These are phyloP conservation scores for Aselliscus stoliczkanus DNA, from an alignment of 2,797 vertebrate genomes.

Conservation along the genomic window DNA sequence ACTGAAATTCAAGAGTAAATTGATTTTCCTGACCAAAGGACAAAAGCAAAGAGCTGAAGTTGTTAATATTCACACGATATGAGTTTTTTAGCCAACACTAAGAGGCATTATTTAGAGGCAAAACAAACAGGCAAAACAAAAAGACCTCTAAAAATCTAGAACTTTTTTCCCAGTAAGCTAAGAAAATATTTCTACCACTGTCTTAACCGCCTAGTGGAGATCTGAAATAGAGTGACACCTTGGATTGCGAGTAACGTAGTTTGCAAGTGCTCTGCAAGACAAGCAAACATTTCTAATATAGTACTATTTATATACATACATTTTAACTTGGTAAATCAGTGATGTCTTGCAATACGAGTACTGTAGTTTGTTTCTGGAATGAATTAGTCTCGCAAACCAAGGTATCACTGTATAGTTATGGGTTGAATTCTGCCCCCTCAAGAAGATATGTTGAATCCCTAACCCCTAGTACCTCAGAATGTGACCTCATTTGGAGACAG, in stretches of 20 bases:
- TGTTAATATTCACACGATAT: neutral
- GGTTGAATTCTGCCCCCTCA: neutral
- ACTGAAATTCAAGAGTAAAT: neutral
- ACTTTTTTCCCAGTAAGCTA: neutral
- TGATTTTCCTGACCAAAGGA: neutral
- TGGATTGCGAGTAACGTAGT: too few relatives aligned
- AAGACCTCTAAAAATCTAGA: neutral
- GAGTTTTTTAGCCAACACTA: neutral
- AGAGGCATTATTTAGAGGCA: neutral
- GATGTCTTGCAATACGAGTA: too few relatives aligned
- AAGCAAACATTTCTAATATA: too few relatives aligned
- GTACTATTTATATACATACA: too few relatives aligned
- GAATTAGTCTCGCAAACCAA: too few relatives aligned
- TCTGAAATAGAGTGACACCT: neutral
- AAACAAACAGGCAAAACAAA: constrained; percentile 27
- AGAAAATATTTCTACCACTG: neutral
- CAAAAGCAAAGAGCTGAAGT: neutral
- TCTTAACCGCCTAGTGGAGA: neutral
- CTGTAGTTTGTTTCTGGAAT: too few relatives aligned
- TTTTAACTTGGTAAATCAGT: too few relatives aligned
- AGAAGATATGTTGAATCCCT: neutral
- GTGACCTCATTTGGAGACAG: neutral
- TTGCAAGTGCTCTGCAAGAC: too few relatives aligned
- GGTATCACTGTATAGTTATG: neutral
- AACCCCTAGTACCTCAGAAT: neutral